Base-by-base conservation (phyloP, 2,797 vertebrate genomes). In the Silurus aristotelis region DNA sequence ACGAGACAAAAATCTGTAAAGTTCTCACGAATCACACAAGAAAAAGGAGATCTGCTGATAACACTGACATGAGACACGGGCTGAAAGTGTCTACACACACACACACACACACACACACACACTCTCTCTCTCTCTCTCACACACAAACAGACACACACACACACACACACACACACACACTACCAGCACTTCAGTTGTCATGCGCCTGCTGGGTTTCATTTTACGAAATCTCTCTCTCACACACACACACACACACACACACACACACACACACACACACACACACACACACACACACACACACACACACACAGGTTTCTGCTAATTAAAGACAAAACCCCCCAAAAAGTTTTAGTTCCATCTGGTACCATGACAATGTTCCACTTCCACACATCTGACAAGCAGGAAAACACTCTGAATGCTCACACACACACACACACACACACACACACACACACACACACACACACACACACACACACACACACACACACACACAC, bases 141-240 rank as follows among this genome's bases (percentile, higher is more conserved):
- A 31, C 31, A 31, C 31, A 31, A 1, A 31, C 31, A 31, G 1
- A 31, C 31, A 31, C 31, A 31, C 31, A 31, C 31, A 31, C 31
- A 31, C 31, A 31, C 31, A 31, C 31, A 31, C 31, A 31, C 31
- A 31, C 31, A 31, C 31, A 31, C 31, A 31, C 31, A 31, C 31
- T 1, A 77, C 20, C 66, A 19, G 15, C 22, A 17, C 8, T 5
- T 52, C 20, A 15, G 46, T 73, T 0, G 48, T 52, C 46, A 12
- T 52, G 71, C 15, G 20, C 75, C 75, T 77, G 75, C 55, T 58
- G 75, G 15, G 75, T 77, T 77, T 38, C n/a, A 60, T 9, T 27
- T 60, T 5, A 9, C 55, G 58, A 20, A 27, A 27, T 27, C 31
- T 31, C 31, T 31, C 31, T 31, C 31, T 31, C 31, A 31, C 31